Evolutionary conservation across 2,888 invertebrate genomes (phyloP), one percentile per base, ranked within the genome.

Genomic region (Tetramorium bicarinatum): DNA sequence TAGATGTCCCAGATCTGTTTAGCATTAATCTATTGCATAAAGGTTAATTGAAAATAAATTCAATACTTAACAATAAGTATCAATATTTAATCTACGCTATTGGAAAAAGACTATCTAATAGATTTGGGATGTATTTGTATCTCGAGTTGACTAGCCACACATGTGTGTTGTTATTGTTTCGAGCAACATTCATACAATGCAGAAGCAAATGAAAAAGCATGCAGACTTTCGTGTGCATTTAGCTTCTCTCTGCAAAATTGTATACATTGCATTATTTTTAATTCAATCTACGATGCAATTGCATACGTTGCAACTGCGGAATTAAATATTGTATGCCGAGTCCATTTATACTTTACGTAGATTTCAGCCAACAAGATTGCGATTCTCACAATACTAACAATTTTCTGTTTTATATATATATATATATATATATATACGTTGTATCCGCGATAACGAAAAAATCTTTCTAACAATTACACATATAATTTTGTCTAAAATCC

Each of bases 261-360:
- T 34, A 38, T 44, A 47, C 11, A 47, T 49, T 49, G 38, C 18
- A 59, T 67, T 69, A 41, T 54, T 59, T 4, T 59, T 56, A 34
- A 59, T 79, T 83, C 41, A n/a, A 52, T 77, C 47, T 59, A 21
- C 38, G 49, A 66, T 54, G 59, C 62, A 66, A 56, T 66, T 82
- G 49, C 52, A n/a, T 59, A 44, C 47, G 67, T 64, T 74, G 64
- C 44, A 56, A 72, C 49, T 76, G 79, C 59, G 47, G n/a, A 38
- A 59, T 47, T 59, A 47, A 71, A 79, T 67, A 52, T 54, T 25
- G 56, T 86, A 90, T 90, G 90, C 91, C 87, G 90, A 91, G 91
- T 91, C 90, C 84, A 90, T 91, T 90, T 90, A 91, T 90, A 90
- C 87, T 82, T 83, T 66, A 47, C 67, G 25, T 34, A 83, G 64